Percentiles rank a stretch among this genome's conserved stretches.
These are phyloP conservation scores for Aythya fuligula DNA, from an alignment of 2,797 vertebrate species.

Conservation along the genomic window DNA sequence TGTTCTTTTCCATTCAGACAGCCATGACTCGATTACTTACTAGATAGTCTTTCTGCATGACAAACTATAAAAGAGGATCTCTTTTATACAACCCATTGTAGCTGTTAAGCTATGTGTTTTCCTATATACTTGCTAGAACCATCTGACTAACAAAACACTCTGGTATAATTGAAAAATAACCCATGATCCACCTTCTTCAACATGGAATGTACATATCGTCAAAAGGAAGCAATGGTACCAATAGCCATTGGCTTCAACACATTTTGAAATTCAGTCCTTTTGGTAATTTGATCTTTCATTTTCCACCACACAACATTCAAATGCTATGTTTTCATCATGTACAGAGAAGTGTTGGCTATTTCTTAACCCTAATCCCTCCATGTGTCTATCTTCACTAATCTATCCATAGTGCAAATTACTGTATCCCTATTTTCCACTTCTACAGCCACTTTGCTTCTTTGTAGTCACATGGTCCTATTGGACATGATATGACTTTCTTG, in stretches of 20 bases:
- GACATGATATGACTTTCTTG: background rate
- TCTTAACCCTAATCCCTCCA: background rate
- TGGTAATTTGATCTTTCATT: background rate
- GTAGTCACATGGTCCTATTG: background rate
- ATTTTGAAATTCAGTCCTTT: background rate
- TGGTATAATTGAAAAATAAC: background rate
- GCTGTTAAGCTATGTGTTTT: background rate
- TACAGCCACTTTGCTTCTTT: background rate
- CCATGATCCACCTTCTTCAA: background rate
- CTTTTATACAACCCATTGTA: background rate
- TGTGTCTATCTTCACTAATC: background rate
- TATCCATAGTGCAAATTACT: background rate
- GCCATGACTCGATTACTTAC: background rate
- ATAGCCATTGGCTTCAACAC: background rate
- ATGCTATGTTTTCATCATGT: background rate
- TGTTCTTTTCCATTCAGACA: background rate
- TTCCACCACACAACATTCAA: background rate
- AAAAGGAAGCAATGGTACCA: background rate
- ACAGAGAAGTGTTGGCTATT: background rate
- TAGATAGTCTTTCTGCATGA: background rate
- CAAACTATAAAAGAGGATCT: background rate
- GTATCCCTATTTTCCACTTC: background rate
- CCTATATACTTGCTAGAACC: background rate
- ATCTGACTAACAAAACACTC: background rate
- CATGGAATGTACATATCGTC: background rate